Percentiles rank a stretch among this genome's conserved stretches.
These are phyloP conservation scores for Neodiprion pinetum DNA, from an alignment of 1,140 invertebrate species.

Conservation along the genomic window DNA sequence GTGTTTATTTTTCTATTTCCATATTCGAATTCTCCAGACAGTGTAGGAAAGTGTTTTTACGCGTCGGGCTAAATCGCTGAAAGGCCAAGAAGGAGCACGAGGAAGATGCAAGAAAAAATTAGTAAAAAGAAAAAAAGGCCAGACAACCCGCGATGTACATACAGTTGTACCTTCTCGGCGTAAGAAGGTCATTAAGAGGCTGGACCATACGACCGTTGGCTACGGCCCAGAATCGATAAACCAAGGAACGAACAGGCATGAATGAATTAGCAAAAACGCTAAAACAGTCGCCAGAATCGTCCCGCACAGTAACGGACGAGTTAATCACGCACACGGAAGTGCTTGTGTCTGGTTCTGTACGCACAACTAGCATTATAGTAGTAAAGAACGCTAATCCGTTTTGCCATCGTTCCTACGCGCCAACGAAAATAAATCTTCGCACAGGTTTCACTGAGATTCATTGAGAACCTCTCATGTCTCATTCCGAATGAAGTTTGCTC, in stretches of 20 bases:
- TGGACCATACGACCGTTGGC: neutral
- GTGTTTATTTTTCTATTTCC: too few relatives aligned
- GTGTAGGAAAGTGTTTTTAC: too few relatives aligned
- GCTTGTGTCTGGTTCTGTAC: too few relatives aligned
- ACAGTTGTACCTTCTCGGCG: neutral
- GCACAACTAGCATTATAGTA: too few relatives aligned
- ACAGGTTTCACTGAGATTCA: neutral
- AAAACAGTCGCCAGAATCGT: neutral
- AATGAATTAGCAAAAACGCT: constrained; percentile 2
- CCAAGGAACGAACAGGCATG: neutral
- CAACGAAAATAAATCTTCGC: neutral
- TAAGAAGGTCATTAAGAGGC: constrained; percentile 1
- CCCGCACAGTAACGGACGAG: too few relatives aligned
- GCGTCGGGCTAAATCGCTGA: too few relatives aligned
- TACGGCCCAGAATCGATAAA: neutral
- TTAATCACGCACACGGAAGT: too few relatives aligned
- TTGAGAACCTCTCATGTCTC: neutral
- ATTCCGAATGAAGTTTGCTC: too few relatives aligned
- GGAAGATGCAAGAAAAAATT: neutral
- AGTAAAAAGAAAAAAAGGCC: neutral
- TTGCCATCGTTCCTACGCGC: neutral
- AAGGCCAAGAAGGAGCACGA: neutral
- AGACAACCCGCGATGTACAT: neutral
- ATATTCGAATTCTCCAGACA: too few relatives aligned
- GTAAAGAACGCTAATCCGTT: neutral